Percentiles rank a stretch among this genome's conserved stretches.
Conservation (phyloP, 2,888 invertebrate species). For the Diadromus collaris region DNA sequence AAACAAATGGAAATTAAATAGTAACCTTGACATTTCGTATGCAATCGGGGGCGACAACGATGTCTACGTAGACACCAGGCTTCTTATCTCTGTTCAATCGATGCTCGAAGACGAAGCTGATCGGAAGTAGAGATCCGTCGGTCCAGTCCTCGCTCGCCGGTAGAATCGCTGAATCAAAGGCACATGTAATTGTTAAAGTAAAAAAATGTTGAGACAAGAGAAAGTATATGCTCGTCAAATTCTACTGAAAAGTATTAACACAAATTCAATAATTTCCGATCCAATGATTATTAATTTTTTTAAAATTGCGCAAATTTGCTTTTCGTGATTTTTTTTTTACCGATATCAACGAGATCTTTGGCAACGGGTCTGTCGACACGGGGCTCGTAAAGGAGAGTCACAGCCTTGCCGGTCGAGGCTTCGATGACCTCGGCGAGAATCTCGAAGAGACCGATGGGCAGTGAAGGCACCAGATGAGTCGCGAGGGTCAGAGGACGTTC, state of each 20-base stretch:
- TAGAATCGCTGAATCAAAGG: conserved; percentile 68
- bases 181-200: background rate
- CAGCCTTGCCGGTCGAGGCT: conserved; percentile 69
- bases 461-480: conserved; percentile 74
- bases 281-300: too few relatives aligned
- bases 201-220: background rate
- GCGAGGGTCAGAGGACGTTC: conserved; percentile 71
- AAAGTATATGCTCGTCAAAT: too few relatives aligned
- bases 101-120: conserved; percentile 74
- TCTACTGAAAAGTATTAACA: too few relatives aligned
- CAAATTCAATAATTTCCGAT: too few relatives aligned
- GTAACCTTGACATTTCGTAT: conserved; percentile 68
- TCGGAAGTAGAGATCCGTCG: conserved; percentile 70
- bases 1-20: conserved; percentile 19
- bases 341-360: conserved; percentile 71
- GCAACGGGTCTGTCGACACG: conserved; percentile 70
- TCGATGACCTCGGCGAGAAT: conserved; percentile 73
- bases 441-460: conserved; percentile 73
- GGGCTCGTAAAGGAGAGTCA: conserved; percentile 70
- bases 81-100: conserved; percentile 68
- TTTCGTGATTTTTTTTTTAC: conserved; percentile 56
- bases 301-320: too few relatives aligned
- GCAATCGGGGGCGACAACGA: conserved; percentile 70
- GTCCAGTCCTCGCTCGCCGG: conserved; percentile 70
- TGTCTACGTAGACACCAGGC: conserved; percentile 71